phyloP scores from a whole-genome alignment of 2,888 invertebrate species.

The Hesperia comma region DNA sequence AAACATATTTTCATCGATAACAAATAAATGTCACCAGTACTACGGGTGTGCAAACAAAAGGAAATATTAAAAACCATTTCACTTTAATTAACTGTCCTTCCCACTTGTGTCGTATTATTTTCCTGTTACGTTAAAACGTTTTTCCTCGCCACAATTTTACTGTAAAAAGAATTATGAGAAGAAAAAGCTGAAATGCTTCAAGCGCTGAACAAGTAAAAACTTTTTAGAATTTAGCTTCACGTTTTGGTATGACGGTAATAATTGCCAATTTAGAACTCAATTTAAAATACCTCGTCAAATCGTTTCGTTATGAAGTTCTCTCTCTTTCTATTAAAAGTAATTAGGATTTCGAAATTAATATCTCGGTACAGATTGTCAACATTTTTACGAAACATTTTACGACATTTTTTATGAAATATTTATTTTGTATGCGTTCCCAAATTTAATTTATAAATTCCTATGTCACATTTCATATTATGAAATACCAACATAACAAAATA shows the following conservation, averaged over 20 bases:
- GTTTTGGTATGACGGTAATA: not conserved
- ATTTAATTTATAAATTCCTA: too few species aligned
- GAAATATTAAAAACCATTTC: conserved; percentile 5
- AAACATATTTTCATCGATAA: not conserved
- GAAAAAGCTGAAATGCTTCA: not conserved
- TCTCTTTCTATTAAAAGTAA: too few species aligned
- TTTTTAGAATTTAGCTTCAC: not conserved
- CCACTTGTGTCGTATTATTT: conserved; percentile 18
- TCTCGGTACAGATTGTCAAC: too few species aligned
- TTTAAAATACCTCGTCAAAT: not conserved
- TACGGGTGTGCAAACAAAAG: not conserved
- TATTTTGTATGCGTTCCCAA: not conserved
- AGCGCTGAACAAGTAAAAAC: not conserved
- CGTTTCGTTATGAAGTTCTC: too few species aligned
- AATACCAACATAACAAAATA: too few species aligned
- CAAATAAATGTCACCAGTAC: conserved; percentile 2
- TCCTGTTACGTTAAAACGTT: conserved; percentile 10
- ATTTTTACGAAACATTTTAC: too few species aligned
- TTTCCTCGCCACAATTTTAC: conserved; percentile 1
- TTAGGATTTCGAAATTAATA: too few species aligned
- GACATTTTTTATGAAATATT: too few species aligned
- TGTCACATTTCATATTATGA: too few species aligned
- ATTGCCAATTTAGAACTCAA: not conserved
- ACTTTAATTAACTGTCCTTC: conserved; percentile 20
- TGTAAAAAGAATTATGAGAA: not conserved